phyloP scores from a whole-genome alignment of 2,113 vertebrate species.

The Heterotis niloticus region DNA sequence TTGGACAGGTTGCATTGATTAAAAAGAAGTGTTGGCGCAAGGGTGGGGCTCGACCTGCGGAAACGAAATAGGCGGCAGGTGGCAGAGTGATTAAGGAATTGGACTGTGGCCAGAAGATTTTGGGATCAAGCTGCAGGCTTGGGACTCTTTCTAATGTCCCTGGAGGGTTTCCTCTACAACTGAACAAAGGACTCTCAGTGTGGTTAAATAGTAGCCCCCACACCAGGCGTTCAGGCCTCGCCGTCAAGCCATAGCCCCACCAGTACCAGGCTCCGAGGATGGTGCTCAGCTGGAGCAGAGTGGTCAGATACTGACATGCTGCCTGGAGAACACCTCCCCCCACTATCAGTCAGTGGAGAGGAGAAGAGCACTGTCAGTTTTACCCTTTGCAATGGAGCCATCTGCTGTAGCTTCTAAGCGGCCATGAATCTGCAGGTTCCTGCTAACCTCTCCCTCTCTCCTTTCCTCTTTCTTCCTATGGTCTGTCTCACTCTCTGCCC shows the following conservation, averaged over 20 bases:
- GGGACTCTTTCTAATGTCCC: neutral
- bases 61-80: no score
- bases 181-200: constrained; percentile 14
- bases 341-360: neutral
- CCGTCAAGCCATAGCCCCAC: neutral
- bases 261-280: neutral
- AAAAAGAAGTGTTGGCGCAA: neutral
- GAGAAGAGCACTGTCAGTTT: no score
- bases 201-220: neutral
- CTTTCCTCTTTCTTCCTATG: neutral
- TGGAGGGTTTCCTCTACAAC: neutral
- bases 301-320: no score
- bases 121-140: neutral
- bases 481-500: neutral
- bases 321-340: neutral
- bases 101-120: neutral
- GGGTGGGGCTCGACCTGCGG: no score
- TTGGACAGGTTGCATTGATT: neutral
- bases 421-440: neutral
- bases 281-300: neutral
- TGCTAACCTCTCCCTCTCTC: constrained; percentile 10
- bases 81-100: no score
- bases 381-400: neutral
- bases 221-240: neutral
- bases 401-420: neutral